These are phyloP conservation scores for Podarcis muralis DNA, from an alignment of 2,113 vertebrate genomes.

Conservation along the genomic window DNA sequence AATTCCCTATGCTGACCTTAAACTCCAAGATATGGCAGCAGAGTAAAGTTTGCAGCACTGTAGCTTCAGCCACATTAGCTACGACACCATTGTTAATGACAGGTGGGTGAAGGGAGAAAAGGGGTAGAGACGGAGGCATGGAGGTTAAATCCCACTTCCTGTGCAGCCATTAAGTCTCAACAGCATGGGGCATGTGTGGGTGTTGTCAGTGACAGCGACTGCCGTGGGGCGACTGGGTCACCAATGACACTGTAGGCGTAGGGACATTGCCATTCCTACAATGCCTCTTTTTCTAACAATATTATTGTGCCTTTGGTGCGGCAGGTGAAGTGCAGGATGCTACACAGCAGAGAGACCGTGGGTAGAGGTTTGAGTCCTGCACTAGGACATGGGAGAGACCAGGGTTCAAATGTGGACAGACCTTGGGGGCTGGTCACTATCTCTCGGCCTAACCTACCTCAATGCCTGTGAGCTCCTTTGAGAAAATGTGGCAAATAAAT, in stretches of 20 bases:
- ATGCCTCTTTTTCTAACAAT: background rate
- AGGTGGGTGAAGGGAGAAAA: background rate
- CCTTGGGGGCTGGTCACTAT: too few species aligned
- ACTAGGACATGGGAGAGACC: too few species aligned
- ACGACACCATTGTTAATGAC: background rate
- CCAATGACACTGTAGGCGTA: background rate
- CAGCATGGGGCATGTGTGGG: too few species aligned
- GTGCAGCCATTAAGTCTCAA: too few species aligned
- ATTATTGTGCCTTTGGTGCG: background rate
- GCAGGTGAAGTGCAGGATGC: background rate
- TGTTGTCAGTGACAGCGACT: background rate
- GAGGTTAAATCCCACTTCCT: too few species aligned
- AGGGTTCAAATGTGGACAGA: too few species aligned
- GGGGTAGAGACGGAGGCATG: background rate
- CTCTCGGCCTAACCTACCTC: too few species aligned
- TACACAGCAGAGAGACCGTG: background rate
- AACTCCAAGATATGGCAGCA: background rate
- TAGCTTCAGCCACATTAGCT: background rate
- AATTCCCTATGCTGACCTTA: background rate
- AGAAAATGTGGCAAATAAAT: too few species aligned
- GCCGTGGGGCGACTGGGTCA: background rate
- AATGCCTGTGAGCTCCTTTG: too few species aligned
- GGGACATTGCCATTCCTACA: too few species aligned
- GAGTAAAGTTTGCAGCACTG: background rate
- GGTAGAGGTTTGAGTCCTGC: too few species aligned